These are phyloP conservation scores for Drosophila niveifrons DNA, from an alignment of 2,888 invertebrate genomes.

Conservation along the genomic window DNA sequence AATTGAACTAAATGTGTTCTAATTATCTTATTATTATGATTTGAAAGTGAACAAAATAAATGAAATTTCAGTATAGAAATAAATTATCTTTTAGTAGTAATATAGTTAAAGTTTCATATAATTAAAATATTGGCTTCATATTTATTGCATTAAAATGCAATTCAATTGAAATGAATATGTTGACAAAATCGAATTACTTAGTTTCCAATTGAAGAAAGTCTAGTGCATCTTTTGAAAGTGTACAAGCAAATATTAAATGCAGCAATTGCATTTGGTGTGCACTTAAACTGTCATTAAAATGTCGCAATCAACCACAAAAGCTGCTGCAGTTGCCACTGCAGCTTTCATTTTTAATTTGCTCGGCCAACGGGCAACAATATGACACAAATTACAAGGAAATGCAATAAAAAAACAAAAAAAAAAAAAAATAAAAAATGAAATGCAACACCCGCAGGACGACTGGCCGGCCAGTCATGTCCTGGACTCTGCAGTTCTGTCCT, in stretches of 20 bases:
- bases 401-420: constrained; percentile 72
- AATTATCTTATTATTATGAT: too few relatives aligned
- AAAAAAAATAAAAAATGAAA: too few relatives aligned
- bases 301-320: constrained; percentile 58
- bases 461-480: not conserved
- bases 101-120: too few relatives aligned
- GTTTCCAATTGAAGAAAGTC: not conserved
- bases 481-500: too few relatives aligned
- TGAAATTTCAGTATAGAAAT: too few relatives aligned
- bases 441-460: constrained; percentile 41
- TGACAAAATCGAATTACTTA: not conserved
- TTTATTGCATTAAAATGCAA: too few relatives aligned
- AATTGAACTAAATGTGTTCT: too few relatives aligned
- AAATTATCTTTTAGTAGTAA: too few relatives aligned
- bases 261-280: constrained; percentile 58
- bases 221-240: not conserved
- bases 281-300: constrained; percentile 72
- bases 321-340: constrained; percentile 43
- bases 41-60: too few relatives aligned
- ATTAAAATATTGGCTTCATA: too few relatives aligned
- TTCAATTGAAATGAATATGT: too few relatives aligned
- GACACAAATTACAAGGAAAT: constrained; percentile 77
- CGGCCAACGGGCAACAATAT: constrained; percentile 70
- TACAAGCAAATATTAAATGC: constrained; percentile 38
- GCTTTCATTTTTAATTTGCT: constrained; percentile 65